Conservation (phyloP, 2,797 vertebrate genomes). For the Rhinatrema bivittatum region DNA sequence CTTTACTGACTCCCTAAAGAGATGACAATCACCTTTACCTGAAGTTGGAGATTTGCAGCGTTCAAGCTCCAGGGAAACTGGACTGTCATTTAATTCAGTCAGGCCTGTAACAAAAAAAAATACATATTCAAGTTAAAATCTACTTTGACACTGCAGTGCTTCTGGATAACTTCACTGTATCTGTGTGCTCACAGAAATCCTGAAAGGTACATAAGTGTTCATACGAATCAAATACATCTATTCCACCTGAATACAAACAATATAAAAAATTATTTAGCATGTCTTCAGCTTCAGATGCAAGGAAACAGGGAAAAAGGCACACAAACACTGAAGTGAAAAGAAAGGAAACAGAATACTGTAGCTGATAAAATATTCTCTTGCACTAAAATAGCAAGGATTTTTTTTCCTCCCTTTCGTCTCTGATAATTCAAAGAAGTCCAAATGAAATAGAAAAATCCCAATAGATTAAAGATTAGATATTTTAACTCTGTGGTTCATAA, state of each 20-base stretch:
- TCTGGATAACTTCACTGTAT: slow-evolving; percentile 11
- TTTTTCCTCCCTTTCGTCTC: too few relatives aligned
- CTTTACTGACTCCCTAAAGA: slow-evolving; percentile 25
- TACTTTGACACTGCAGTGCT: slow-evolving; percentile 30
- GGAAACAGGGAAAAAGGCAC: too few relatives aligned
- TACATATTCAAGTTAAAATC: slow-evolving; percentile 36
- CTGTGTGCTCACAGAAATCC: slow-evolving; percentile 2
- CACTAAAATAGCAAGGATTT: too few relatives aligned
- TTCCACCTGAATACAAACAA: slow-evolving; percentile 1
- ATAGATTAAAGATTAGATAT: too few relatives aligned
- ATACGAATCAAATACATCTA: slow-evolving; percentile 10
- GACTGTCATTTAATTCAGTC: slow-evolving; percentile 91
- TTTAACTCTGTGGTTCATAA: too few relatives aligned
- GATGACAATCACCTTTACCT: slow-evolving; percentile 69
- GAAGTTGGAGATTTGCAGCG: slow-evolving; percentile 95
- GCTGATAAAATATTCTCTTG: too few relatives aligned
- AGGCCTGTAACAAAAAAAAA: slow-evolving; percentile 68
- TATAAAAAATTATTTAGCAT: slow-evolving; percentile 4
- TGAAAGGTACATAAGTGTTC: slow-evolving; percentile 10
- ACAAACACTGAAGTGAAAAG: too few relatives aligned
- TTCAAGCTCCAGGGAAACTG: slow-evolving; percentile 86
- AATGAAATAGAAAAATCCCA: too few relatives aligned
- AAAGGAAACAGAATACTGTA: too few relatives aligned
- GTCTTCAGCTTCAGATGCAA: slow-evolving; percentile 12
- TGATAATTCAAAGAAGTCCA: too few relatives aligned